phyloP scores from a whole-genome alignment of 35 echinoderm and acorn worm species.

The Ophiothrix spiculata region DNA sequence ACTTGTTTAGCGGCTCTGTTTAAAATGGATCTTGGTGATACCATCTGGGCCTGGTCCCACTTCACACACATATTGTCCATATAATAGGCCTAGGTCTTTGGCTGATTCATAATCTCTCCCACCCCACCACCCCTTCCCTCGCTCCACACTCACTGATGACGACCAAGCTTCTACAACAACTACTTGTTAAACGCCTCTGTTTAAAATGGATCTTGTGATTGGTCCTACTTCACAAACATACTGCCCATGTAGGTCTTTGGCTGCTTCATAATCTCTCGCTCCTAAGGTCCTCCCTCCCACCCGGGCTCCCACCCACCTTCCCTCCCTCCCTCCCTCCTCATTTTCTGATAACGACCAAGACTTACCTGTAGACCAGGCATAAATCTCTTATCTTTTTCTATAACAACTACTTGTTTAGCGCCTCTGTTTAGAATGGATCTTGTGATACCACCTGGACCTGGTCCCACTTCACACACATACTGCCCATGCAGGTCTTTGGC shows the following conservation, averaged over 20 bases:
- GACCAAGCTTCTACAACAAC: slow-evolving; percentile 82
- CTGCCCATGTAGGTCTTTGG: slow-evolving; percentile 51
- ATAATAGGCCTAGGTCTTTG: slow-evolving; percentile 60
- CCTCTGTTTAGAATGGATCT: slow-evolving; percentile 85
- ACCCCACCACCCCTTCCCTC: too few relatives aligned
- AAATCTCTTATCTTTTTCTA: slow-evolving; percentile 96
- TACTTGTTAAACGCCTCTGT: slow-evolving; percentile 61
- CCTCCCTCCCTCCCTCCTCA: too few relatives aligned
- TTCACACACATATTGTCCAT: slow-evolving; percentile 78
- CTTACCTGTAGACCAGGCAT: slow-evolving; percentile 82
- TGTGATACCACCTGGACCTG: slow-evolving; percentile 92
- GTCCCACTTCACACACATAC: slow-evolving; percentile 90
- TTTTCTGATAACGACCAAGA: too few relatives aligned
- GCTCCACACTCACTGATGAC: too few relatives aligned
- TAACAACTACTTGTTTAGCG: slow-evolving; percentile 55
- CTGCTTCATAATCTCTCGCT: too few relatives aligned
- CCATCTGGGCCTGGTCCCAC: slow-evolving; percentile 94
- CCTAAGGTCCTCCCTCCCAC: too few relatives aligned
- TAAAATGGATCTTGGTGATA: slow-evolving; percentile 86
- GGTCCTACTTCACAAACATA: slow-evolving; percentile 94
- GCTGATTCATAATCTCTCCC: slow-evolving; percentile 94
- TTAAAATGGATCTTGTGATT: slow-evolving; percentile 89
- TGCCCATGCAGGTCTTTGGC: slow-evolving; percentile 59
- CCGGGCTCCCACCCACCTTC: too few relatives aligned
- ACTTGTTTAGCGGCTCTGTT: slow-evolving; percentile 66